phyloP scores from a whole-genome alignment of 92 coral and sea anemone species.

The Siderastrea radians region DNA sequence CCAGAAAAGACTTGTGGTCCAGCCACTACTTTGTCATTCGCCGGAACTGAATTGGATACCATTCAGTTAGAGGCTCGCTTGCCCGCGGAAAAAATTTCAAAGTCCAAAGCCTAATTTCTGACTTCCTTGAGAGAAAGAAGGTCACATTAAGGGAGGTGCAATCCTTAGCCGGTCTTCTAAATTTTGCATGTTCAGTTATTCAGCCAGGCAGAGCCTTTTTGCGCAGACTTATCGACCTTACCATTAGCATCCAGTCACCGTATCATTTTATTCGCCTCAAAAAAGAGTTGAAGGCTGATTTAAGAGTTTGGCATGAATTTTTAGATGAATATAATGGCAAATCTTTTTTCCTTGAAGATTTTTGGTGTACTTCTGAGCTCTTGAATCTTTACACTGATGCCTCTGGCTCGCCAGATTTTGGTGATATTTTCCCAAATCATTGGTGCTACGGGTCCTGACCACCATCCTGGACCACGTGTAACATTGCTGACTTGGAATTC shows the following conservation, averaged over 20 bases:
- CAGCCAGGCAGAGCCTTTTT: constrained; percentile 55
- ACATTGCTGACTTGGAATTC: constrained; percentile 13
- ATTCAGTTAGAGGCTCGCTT: constrained; percentile 60
- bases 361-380: constrained; percentile 28
- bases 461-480: constrained; percentile 26
- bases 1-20: constrained; percentile 70
- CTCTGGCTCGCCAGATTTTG: constrained; percentile 40
- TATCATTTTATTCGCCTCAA: constrained; percentile 29
- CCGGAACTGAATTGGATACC: constrained; percentile 71
- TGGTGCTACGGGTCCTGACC: constrained; percentile 60
- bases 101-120: constrained; percentile 32
- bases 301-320: constrained; percentile 35
- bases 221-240: constrained; percentile 37
- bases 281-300: constrained; percentile 42
- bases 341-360: constrained; percentile 41
- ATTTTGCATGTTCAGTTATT: constrained; percentile 30
- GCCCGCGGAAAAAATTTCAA: constrained; percentile 64
- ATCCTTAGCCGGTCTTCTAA: constrained; percentile 29
- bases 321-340: constrained; percentile 42
- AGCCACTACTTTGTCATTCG: constrained; percentile 58
- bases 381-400: constrained; percentile 52
- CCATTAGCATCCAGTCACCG: constrained; percentile 17
- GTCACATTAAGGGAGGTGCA: constrained; percentile 27
- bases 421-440: constrained; percentile 30
- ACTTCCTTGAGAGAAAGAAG: constrained; percentile 23